A percentile compares a stretch with the other conserved stretches of the same genome.
These are phyloP conservation scores for Cyanistes caeruleus DNA, from an alignment of 2,113 vertebrate species.

Conservation along the genomic window DNA sequence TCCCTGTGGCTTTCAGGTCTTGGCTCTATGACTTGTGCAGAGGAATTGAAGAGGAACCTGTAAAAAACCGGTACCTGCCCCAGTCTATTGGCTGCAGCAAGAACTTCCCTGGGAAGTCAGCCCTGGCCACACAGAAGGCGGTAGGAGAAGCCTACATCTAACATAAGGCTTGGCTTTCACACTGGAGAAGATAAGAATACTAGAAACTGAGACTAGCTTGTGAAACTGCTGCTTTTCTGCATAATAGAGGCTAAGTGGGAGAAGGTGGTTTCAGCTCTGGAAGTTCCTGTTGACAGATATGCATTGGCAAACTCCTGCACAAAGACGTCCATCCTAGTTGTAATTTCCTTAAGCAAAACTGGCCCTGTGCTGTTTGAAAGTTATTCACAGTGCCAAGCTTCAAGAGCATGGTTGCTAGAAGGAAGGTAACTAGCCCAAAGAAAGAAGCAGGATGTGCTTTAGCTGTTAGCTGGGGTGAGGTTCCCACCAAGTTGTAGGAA, in stretches of 20 bases:
- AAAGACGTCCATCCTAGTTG: background rate
- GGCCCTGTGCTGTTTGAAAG: background rate
- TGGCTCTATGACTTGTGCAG: slow-evolving; percentile 94
- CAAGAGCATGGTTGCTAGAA: background rate
- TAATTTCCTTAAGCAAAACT: background rate
- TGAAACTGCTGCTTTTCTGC: background rate
- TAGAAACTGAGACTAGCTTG: background rate
- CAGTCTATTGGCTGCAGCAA: slow-evolving; percentile 96
- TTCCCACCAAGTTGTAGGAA: background rate
- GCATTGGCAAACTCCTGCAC: background rate
- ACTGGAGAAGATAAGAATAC: background rate
- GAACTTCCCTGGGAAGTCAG: slow-evolving; percentile 88
- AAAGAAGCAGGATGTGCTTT: background rate
- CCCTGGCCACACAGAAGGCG: slow-evolving; percentile 85
- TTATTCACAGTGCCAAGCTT: background rate
- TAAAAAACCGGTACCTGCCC: slow-evolving; percentile 89
- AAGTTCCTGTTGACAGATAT: background rate
- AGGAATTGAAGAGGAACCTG: slow-evolving; percentile 93
- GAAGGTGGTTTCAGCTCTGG: background rate
- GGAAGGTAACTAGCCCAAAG: background rate
- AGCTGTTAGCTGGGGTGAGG: background rate
- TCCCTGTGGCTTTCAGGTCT: slow-evolving; percentile 73
- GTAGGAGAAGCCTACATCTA: slow-evolving; percentile 57
- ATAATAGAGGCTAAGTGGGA: background rate
- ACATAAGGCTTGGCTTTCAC: background rate